phyloP scores from a whole-genome alignment of 2,797 vertebrate genomes.

The Macrochelys suwanniensis region DNA sequence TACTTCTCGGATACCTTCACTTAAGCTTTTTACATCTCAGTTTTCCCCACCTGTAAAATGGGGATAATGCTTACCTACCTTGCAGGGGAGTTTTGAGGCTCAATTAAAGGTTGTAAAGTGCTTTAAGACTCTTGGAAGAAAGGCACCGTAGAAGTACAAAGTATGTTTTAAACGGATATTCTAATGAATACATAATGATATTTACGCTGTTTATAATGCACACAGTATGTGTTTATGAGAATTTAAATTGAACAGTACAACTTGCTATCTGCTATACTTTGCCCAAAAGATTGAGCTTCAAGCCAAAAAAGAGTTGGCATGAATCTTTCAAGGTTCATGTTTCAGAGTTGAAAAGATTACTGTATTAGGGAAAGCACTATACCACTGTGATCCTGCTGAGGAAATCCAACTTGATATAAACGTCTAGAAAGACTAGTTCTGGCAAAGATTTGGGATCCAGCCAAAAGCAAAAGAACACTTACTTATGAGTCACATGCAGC shows the following conservation, averaged over 20 bases:
- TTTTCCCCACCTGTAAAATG: not conserved
- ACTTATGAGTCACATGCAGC: conserved; percentile 81
- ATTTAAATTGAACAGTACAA: not conserved
- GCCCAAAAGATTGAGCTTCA: conserved; percentile 17
- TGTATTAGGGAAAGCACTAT: conserved; percentile 85
- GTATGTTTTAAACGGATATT: conserved; percentile 11
- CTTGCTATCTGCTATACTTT: conserved; percentile 19
- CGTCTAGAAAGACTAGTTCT: conserved; percentile 77
- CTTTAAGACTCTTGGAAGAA: conserved; percentile 10
- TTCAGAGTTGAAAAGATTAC: conserved; percentile 77
- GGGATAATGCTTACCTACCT: not conserved
- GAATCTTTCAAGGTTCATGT: conserved; percentile 46
- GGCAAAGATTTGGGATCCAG: conserved; percentile 76
- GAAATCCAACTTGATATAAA: conserved; percentile 78
- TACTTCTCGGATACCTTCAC: not conserved
- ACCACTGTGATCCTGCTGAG: conserved; percentile 64
- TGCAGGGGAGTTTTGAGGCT: not conserved
- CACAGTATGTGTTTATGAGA: conserved; percentile 48
- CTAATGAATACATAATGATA: not conserved
- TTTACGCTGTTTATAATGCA: not conserved
- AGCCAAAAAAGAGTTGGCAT: conserved; percentile 11
- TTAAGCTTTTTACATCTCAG: not conserved
- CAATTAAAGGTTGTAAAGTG: not conserved
- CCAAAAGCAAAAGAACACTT: conserved; percentile 75
- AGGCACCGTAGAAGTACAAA: not conserved